phyloP scores from a whole-genome alignment of 2,113 vertebrate species.

The Pitta sordida region DNA sequence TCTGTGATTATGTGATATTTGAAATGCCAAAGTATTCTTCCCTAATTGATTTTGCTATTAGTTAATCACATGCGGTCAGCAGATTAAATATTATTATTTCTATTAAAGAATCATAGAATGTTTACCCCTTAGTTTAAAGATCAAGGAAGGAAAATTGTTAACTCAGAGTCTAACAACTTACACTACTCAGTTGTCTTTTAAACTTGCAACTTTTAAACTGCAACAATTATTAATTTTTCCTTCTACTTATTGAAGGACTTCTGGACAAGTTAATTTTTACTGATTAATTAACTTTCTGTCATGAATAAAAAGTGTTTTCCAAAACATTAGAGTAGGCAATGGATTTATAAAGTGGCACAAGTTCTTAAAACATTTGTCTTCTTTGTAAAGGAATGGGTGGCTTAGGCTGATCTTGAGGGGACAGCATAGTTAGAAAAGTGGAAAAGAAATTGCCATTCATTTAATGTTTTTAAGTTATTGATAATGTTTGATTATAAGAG shows the following conservation, averaged over 20 bases:
- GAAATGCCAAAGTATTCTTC: not conserved
- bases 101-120: not conserved
- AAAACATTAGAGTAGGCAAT: not conserved
- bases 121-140: not conserved
- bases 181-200: not conserved
- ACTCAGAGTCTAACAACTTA: not conserved
- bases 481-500: not conserved
- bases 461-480: not conserved
- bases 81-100: not conserved
- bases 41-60: not conserved
- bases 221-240: not conserved
- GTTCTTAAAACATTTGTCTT: accelerated
- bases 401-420: not conserved
- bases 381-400: not conserved
- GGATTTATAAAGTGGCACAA: not conserved
- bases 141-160: not conserved
- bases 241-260: not conserved
- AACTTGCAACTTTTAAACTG: not conserved
- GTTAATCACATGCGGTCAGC: not conserved
- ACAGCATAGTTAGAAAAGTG: not conserved
- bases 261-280: not conserved
- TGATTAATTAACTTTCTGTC: not conserved
- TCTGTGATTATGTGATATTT: too few relatives aligned
- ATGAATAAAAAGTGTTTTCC: not conserved
- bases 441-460: not conserved